phyloP scores from a whole-genome alignment of 2,797 vertebrate genomes.

The Poeciliopsis paucimaculata region DNA sequence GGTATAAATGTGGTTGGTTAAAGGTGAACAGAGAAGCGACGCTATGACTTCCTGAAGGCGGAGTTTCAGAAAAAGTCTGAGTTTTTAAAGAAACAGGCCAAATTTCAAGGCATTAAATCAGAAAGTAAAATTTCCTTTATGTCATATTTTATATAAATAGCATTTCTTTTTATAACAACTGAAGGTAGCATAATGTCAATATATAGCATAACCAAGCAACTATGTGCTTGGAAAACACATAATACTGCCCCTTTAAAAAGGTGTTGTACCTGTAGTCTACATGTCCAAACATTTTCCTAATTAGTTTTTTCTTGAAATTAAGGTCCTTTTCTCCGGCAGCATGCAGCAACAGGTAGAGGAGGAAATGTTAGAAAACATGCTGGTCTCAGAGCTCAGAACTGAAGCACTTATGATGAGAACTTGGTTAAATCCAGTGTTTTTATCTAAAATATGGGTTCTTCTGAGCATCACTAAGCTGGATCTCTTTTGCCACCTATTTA shows the following conservation, averaged over 20 bases:
- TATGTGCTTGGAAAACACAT: not conserved
- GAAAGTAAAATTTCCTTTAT: too few relatives aligned
- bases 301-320: not conserved
- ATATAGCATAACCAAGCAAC: too few relatives aligned
- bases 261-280: not conserved
- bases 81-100: too few relatives aligned
- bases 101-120: too few relatives aligned
- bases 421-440: not conserved
- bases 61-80: too few relatives aligned
- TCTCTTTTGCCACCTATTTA: slow-evolving; percentile 6
- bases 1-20: too few relatives aligned
- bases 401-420: not conserved
- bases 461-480: not conserved
- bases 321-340: not conserved
- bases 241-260: not conserved
- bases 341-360: not conserved
- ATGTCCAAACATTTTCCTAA: not conserved
- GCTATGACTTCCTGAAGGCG: too few relatives aligned
- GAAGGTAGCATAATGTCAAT: too few relatives aligned
- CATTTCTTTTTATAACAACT: too few relatives aligned
- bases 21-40: too few relatives aligned
- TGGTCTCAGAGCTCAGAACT: not conserved
- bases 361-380: not conserved
- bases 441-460: not conserved
- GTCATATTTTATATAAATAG: too few relatives aligned